Base-by-base conservation (phyloP, 1,140 invertebrate species). In the Chlorops oryzae region DNA sequence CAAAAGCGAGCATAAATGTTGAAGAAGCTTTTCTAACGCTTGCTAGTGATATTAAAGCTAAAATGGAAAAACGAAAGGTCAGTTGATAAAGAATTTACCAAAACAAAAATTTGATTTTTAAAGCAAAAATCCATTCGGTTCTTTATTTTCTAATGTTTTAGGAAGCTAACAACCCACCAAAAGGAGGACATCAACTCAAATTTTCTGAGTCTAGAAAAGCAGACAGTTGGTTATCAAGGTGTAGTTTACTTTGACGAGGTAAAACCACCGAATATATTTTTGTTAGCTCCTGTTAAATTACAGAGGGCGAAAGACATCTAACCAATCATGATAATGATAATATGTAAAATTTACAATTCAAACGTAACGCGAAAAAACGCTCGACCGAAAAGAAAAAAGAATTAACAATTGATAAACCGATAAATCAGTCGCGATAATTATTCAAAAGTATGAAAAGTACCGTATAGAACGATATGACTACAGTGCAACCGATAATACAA, bases 41-140 rank as follows among this genome's bases (percentile, higher is more conserved):
- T 63, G 93, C 94, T 22, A 83, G 88, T 65, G 91, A 94, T 74
- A 95, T 95, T 61, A 96, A 95, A 78, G 83, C 87, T 35, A 94
- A 95, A 80, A 92, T 90, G 81, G 92, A 95, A 78, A 93, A 93
- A 70, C 92, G 92, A 84, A 80, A 94, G 86, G 90, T 92, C 79
- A 77, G 80, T 73, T 42, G n/a, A n/a, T n/a, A n/a, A n/a, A n/a
- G n/a, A n/a, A n/a, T n/a, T n/a, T n/a, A n/a, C n/a, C n/a, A n/a
- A n/a, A n/a, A n/a, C n/a, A n/a, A n/a, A n/a, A n/a, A n/a, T n/a
- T n/a, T n/a, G n/a, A n/a, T n/a, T n/a, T n/a, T n/a, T n/a, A n/a
- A n/a, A n/a, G n/a, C n/a, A n/a, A n/a, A n/a, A n/a, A n/a, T n/a
- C n/a, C n/a, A n/a, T n/a, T 17, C 34, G 24, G 12, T 28, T 27